phyloP scores from a whole-genome alignment of 2,113 vertebrate genomes.

The Physeter macrocephalus region DNA sequence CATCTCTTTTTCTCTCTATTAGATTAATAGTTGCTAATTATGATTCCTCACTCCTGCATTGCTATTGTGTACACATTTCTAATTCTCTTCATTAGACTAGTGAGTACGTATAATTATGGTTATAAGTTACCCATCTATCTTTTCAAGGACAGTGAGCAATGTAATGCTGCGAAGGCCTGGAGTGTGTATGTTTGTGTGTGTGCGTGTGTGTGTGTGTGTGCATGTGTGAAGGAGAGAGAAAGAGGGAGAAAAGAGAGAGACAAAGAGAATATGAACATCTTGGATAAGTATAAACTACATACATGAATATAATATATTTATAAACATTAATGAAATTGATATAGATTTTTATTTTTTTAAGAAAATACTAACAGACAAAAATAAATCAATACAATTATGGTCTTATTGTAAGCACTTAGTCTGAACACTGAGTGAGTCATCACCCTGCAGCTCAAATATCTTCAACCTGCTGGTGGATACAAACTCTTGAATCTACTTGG shows the following conservation, averaged over 20 bases:
- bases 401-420: background rate
- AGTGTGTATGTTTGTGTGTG: background rate
- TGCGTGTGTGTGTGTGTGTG: background rate
- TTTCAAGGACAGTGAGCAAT: constrained; percentile 77
- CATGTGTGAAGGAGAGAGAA: background rate
- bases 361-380: background rate
- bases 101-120: constrained; percentile 76
- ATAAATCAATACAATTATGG: background rate
- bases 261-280: background rate
- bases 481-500: background rate
- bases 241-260: background rate
- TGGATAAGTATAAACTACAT: constrained; percentile 31
- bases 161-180: constrained; percentile 20
- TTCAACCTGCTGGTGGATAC: rapidly evolving
- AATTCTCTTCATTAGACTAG: constrained; percentile 81
- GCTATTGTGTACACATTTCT: constrained; percentile 77
- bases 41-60: constrained; percentile 56
- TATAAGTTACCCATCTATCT: constrained; percentile 75
- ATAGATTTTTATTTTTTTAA: background rate
- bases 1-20: constrained; percentile 55
- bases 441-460: background rate
- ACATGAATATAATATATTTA: background rate
- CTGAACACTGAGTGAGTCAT: background rate
- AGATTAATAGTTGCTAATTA: constrained; percentile 83
- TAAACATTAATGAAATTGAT: background rate